phyloP scores from a whole-genome alignment of 2,888 invertebrate species.

The Palloptera scutellata region DNA sequence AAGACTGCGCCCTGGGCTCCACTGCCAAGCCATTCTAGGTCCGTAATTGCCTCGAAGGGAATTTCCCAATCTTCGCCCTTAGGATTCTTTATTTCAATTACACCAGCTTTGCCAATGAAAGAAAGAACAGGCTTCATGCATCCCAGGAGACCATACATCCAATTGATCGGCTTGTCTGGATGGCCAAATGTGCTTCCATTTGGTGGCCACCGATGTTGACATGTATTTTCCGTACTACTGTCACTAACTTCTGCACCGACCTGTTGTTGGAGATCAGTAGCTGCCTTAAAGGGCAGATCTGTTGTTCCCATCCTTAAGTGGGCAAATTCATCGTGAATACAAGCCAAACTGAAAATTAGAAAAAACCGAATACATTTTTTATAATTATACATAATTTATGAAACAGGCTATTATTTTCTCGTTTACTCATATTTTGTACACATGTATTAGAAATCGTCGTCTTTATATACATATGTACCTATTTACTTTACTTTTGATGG shows the following conservation, averaged over 20 bases:
- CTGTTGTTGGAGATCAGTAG: conserved; percentile 43
- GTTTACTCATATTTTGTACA: too few species aligned
- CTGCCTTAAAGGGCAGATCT: conserved; percentile 56
- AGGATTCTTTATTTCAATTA: conserved; percentile 71
- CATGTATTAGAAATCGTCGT: too few species aligned
- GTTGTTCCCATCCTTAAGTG: conserved; percentile 64
- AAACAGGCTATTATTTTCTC: too few species aligned
- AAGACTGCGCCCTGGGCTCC: conserved; percentile 98
- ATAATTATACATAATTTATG: too few species aligned
- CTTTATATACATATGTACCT: too few species aligned
- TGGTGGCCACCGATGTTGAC: conserved; percentile 66
- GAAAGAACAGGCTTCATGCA: conserved; percentile 89
- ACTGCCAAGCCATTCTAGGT: conserved; percentile 90
- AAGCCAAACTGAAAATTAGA: conserved; percentile 68
- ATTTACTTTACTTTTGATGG: too few species aligned
- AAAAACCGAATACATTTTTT: background rate
- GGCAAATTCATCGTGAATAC: conserved; percentile 72
- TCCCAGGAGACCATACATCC: conserved; percentile 85
- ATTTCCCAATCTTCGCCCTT: conserved; percentile 90
- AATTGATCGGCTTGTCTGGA: conserved; percentile 69
- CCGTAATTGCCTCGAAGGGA: conserved; percentile 87
- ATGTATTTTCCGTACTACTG: conserved; percentile 63
- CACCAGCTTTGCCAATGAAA: conserved; percentile 82
- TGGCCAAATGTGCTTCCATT: conserved; percentile 62
- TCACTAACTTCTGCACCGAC: conserved; percentile 58